Percentiles rank a stretch among this genome's conserved stretches.
Evolutionary conservation across 2,113 vertebrate genomes (phyloP).

Genomic region (Formicarius rufipectus): DNA sequence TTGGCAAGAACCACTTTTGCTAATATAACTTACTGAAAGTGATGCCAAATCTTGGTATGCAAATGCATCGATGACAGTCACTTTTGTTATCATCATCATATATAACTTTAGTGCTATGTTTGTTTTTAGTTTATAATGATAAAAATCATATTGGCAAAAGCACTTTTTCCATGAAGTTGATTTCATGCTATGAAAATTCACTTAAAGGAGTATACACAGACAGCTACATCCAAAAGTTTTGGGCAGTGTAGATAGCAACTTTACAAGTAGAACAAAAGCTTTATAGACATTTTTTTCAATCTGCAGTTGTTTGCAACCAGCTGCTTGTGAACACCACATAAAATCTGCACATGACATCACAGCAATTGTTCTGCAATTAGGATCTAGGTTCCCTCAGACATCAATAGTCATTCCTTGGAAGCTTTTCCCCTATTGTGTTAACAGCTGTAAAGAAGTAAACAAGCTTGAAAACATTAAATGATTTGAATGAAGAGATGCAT

Average conservation of each 20-base stretch:
- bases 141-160: not conserved
- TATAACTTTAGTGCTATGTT: not conserved
- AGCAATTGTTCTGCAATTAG: conserved; percentile 41
- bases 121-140: not conserved
- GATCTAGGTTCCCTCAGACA: conserved; percentile 11
- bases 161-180: not conserved
- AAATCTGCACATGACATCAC: conserved; percentile 37
- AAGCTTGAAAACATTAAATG: conserved; percentile 15
- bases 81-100: not conserved
- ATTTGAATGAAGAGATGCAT: conserved; percentile 8
- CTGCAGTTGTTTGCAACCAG: not conserved
- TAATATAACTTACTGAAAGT: not conserved
- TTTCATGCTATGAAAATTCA: not conserved
- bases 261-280: not conserved
- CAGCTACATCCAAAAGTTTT: not conserved
- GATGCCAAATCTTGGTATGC: not conserved
- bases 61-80: not conserved
- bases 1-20: not conserved
- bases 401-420: conserved; percentile 24
- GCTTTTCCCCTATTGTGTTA: conserved; percentile 37
- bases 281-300: not conserved
- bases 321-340: not conserved
- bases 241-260: not conserved
- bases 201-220: not conserved
- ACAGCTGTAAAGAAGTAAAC: conserved; percentile 34